phyloP scores from a whole-genome alignment of 2,113 vertebrate species.

The Prolemur simus region DNA sequence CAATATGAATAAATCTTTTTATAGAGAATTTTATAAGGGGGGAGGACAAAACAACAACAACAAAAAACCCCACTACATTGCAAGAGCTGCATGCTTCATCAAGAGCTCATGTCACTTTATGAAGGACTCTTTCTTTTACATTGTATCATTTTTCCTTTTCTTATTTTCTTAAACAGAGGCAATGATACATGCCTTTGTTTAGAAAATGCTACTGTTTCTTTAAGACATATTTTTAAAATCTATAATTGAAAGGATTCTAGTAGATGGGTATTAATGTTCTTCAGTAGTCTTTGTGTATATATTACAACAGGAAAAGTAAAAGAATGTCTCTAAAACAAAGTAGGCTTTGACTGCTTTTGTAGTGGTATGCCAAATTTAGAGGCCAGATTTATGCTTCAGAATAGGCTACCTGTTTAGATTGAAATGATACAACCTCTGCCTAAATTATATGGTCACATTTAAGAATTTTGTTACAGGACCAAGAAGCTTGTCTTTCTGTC shows the following conservation, averaged over 20 bases:
- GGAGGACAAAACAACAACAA: not conserved
- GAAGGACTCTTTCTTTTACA: not conserved
- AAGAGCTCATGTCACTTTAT: not conserved
- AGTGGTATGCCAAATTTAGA: not conserved
- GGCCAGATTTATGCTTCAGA: not conserved
- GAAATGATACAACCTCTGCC: not conserved
- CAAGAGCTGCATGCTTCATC: not conserved
- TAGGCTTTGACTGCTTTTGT: not conserved
- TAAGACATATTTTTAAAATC: not conserved
- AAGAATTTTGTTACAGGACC: not conserved
- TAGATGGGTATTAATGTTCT: not conserved
- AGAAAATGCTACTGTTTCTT: not conserved
- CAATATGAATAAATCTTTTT: constrained; percentile 63
- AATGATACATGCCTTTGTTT: not conserved
- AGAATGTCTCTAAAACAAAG: not conserved
- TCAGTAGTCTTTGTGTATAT: not conserved
- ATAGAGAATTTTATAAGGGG: not conserved
- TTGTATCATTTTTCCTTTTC: not conserved
- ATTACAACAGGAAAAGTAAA: not conserved
- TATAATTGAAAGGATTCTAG: not conserved
- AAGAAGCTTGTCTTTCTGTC: not conserved
- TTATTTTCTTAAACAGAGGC: not conserved
- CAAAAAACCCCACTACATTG: not conserved
- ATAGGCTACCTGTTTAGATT: not conserved
- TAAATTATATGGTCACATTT: not conserved